A percentile compares a stretch with the other conserved stretches of the same genome.
phyloP scores from a whole-genome alignment of 2,888 invertebrate species.

The Lamellibrachia satsuma region DNA sequence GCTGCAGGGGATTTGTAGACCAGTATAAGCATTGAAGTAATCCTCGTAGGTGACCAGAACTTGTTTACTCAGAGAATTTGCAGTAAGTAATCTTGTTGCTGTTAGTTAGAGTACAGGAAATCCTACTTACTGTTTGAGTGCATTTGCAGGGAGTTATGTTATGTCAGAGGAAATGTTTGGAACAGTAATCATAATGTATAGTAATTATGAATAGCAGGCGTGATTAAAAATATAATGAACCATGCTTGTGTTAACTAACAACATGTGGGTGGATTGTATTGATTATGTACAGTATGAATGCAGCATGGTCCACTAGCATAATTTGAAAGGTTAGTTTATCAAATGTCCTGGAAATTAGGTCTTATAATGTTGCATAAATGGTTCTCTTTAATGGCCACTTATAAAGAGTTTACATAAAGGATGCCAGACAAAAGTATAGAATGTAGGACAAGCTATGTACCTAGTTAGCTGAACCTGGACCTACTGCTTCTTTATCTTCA shows the following conservation, averaged over 20 bases:
- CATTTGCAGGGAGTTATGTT: not conserved
- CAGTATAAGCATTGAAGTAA: not conserved
- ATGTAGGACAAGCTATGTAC: not conserved
- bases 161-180: not conserved
- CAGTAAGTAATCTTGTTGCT: not conserved
- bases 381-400: not conserved
- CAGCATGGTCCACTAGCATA: not conserved
- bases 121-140: not conserved
- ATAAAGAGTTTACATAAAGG: not conserved
- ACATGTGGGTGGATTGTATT: not conserved
- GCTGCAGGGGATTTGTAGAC: not conserved
- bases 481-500: not conserved
- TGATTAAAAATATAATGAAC: not conserved
- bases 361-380: not conserved
- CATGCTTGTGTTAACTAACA: not conserved
- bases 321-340: not conserved
- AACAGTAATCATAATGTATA: not conserved
- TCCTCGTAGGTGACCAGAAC: not conserved
- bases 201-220: not conserved
- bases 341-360: not conserved
- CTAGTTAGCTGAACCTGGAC: not conserved
- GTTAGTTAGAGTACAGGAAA: conserved; percentile 5
- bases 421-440: not conserved
- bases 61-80: not conserved
- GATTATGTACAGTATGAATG: not conserved